phyloP scores from a whole-genome alignment of 2,888 invertebrate species.

The Axea sp. region DNA sequence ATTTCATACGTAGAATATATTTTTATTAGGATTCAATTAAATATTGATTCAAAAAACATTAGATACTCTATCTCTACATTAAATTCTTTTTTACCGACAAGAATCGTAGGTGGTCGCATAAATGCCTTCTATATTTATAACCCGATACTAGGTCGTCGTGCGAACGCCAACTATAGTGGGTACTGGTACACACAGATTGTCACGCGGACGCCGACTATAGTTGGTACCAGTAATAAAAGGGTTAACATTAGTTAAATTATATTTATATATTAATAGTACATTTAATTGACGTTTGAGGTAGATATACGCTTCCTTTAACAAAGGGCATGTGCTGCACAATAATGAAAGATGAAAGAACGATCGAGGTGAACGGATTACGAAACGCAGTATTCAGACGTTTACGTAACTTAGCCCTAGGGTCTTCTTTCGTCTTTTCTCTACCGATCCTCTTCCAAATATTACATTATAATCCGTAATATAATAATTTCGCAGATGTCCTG shows the following conservation, averaged over 20 bases:
- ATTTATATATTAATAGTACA: conserved; percentile 17
- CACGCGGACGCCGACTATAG: too few species aligned
- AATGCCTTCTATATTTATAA: too few species aligned
- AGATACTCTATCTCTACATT: too few species aligned
- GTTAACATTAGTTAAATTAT: conserved; percentile 12
- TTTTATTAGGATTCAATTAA: too few species aligned
- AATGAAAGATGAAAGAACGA: conserved; percentile 41
- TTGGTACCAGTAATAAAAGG: too few species aligned
- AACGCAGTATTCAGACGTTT: conserved; percentile 47
- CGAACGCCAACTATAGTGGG: too few species aligned
- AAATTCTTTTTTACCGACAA: too few species aligned
- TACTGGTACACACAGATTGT: too few species aligned
- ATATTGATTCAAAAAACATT: too few species aligned
- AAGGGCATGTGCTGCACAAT: conserved; percentile 48
- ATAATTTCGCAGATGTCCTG: conserved; percentile 32
- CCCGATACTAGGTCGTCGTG: too few species aligned
- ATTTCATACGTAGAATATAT: too few species aligned
- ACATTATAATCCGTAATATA: conserved; percentile 54
- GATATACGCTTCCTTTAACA: conserved; percentile 42
- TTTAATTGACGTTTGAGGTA: conserved; percentile 39
- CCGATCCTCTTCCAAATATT: conserved; percentile 40
- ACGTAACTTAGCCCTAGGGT: conserved; percentile 50
- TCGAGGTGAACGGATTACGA: conserved; percentile 44
- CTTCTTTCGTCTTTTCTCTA: conserved; percentile 49
- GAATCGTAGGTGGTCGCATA: too few species aligned